Conservation (phyloP, 2,113 vertebrate genomes). For the Austrofundulus limnaeus region DNA sequence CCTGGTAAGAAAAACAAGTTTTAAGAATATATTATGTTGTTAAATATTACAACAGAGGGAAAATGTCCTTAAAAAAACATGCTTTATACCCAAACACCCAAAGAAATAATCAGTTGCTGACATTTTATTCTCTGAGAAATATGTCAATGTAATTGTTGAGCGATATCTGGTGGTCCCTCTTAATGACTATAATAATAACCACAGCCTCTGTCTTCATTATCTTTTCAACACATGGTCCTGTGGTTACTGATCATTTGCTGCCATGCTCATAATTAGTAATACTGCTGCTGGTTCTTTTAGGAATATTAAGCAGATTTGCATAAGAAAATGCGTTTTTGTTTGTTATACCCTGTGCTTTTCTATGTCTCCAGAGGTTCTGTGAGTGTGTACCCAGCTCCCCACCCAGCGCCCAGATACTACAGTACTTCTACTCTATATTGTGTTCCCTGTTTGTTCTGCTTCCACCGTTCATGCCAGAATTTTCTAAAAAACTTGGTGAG, state of each 20-base stretch:
- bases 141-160: conserved; percentile 14
- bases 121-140: conserved; percentile 25
- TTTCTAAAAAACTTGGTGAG: conserved; percentile 91
- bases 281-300: conserved; percentile 7
- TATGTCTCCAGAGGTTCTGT: conserved; percentile 80
- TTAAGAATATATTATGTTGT: background rate
- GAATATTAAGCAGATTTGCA: conserved; percentile 11
- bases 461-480: conserved; percentile 82
- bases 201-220: conserved; percentile 23
- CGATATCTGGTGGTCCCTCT: conserved; percentile 9
- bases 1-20: too few relatives aligned
- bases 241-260: conserved; percentile 20
- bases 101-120: conserved; percentile 17
- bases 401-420: conserved; percentile 78
- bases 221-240: conserved; percentile 2
- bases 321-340: background rate
- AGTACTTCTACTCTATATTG: conserved; percentile 85
- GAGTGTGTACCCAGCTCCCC: conserved; percentile 73
- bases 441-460: conserved; percentile 83
- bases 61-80: background rate
- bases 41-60: background rate
- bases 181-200: conserved; percentile 35
- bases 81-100: background rate
- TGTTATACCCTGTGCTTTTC: conserved; percentile 14
- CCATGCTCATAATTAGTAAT: background rate